Base-by-base conservation (phyloP, 2,888 invertebrate species). In the Drosophila limbata region DNA sequence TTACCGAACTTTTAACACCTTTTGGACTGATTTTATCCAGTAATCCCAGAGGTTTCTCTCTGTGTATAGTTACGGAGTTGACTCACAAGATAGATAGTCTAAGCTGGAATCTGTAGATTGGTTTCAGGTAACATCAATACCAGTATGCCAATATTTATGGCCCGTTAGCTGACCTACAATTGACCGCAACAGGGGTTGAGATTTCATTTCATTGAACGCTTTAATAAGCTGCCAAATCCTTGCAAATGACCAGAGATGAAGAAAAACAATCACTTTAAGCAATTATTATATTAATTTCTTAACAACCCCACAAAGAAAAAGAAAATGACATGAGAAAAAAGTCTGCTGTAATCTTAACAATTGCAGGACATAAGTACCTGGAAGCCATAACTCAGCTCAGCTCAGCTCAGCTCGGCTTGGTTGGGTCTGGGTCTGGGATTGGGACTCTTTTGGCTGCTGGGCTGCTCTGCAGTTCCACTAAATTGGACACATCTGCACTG, bases 401-500 rank as follows among this genome's bases (percentile, higher is more conserved):
- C 59, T 52, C 47, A 52, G 40, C 55, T 45, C 17, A 50, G 42
- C 35, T 52, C 25, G 21, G 21, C 5, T 25, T 6, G 55, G n/a
- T 1, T n/a, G n/a, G n/a, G n/a, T n/a, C n/a, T 33, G 17, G 39
- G 42, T 3, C 35, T 47, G 19, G 17, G 48, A 17, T 17, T 13
- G 11, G 33, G 13, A 21, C 21, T 21, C 21, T 42, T 4, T 11
- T 11, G 21, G 21, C 4, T 11, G 10, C 28, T 28, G 28, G 28
- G 67, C 25, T 19, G 19, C 2, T 77, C 67, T 63, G 61, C 67
- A 67, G 77, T 84, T 84, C 77, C 84, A 84, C 82, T 86, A 84
- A 84, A 84, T 86, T 84, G 84, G 87, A 81, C 87, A 84, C 84
- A 84, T 84, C 84, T 84, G 84, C 75, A 84, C 69, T 64, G 73